These are phyloP conservation scores for Agapornis roseicollis DNA, from an alignment of 2,113 vertebrate genomes.

Conservation along the genomic window DNA sequence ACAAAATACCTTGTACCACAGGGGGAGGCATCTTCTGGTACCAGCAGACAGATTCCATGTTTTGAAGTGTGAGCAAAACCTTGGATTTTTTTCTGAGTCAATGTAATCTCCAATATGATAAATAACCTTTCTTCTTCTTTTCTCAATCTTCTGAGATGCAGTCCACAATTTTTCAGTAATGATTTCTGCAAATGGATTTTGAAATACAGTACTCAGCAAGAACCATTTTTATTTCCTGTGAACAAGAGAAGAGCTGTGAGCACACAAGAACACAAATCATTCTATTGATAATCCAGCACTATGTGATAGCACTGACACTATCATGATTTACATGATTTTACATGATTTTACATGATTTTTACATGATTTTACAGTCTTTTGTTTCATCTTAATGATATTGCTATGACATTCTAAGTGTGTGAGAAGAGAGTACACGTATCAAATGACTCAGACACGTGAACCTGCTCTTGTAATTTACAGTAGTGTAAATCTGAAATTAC, in stretches of 20 bases:
- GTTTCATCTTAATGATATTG: neutral
- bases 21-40: neutral
- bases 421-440: neutral
- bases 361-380: neutral
- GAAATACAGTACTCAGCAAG: neutral
- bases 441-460: neutral
- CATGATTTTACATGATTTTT: neutral
- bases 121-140: neutral
- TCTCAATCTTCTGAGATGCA: conserved; percentile 2
- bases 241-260: neutral
- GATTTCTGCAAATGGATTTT: neutral
- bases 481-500: neutral
- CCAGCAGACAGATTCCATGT: neutral
- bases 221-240: neutral
- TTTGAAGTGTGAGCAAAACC: neutral
- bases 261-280: neutral
- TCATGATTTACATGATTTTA: neutral
- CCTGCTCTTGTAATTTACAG: neutral
- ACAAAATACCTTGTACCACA: neutral
- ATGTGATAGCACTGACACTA: neutral
- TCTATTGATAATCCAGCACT: neutral
- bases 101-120: neutral
- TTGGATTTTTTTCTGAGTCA: neutral
- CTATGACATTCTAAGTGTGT: neutral
- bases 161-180: neutral